Base-by-base conservation (phyloP, 2,113 vertebrate species). In the Dipodomys merriami region DNA sequence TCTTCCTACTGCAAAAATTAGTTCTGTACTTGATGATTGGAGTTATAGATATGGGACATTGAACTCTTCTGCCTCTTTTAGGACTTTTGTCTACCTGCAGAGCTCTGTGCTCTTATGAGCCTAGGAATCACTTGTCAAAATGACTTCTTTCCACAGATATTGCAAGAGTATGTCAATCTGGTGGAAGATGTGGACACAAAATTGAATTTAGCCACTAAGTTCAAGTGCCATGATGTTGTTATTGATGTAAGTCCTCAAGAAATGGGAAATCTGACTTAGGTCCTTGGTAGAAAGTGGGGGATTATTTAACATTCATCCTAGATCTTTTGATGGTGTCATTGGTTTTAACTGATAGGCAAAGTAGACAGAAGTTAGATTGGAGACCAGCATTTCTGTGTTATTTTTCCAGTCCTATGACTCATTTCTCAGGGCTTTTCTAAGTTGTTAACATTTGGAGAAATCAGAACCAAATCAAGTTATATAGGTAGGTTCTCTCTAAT, bases 151-250 rank as follows among this genome's bases (percentile, higher is more conserved):
- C 67, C 22, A 88, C 97, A 99, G 99, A 98, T 99, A 84, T 92
- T 99, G 94, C 98, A 99, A 97, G 98, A 99, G 1, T 99, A 99
- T 0, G 97, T 99, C 67, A 98, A 96, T 39, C 97, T 99, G 73
- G 98, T 99, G 6, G 99, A 99, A 46, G 99, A 99, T n/a, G 94
- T 98, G 1, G 99, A 99, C 57, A 97, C 97, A 20, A 98, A 98
- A 90, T 96, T 99, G 97, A 97, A 97, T 81, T 97, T 99, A 4
- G 99, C 99, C 64, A 98, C 98, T 85, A 99, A 99, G 95, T 99
- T 99, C 96, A 99, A 99, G 95, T 99, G 99, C 96, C 99, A 99
- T 49, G 98, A 99, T 96, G 98, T 99, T 62, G 98, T 99, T 96
- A 99, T 99, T 96, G 98, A 99, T 89, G 99, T 99, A 97, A 98